Evolutionary conservation across 2,888 invertebrate genomes (phyloP).

Genomic region (Panzeria rudis): DNA sequence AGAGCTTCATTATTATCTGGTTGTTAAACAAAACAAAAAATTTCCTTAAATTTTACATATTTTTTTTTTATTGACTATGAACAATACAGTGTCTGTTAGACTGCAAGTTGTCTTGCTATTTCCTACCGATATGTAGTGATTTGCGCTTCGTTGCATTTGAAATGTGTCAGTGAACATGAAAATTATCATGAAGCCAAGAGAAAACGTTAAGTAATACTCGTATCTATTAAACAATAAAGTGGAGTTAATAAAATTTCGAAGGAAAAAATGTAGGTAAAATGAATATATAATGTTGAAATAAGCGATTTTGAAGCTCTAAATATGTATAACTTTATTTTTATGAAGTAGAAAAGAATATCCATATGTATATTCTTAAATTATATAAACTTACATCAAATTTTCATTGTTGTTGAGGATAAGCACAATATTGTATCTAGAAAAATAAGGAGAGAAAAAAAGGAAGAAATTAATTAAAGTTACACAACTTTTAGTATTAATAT

Average conservation of each 20-base stretch:
- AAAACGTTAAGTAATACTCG: slow-evolving; percentile 50
- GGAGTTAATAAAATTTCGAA: slow-evolving; percentile 53
- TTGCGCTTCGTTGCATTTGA: slow-evolving; percentile 71
- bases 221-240: slow-evolving; percentile 28
- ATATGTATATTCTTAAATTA: no score
- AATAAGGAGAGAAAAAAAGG: slow-evolving; percentile 4
- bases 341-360: not conserved
- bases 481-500: slow-evolving; percentile 30
- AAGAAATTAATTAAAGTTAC: slow-evolving; percentile 16
- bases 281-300: slow-evolving; percentile 29
- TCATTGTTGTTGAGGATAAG: slow-evolving; percentile 38
- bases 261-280: slow-evolving; percentile 24
- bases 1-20: slow-evolving; percentile 64
- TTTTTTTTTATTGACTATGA: slow-evolving; percentile 14
- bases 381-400: slow-evolving; percentile 60
- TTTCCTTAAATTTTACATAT: slow-evolving; percentile 16
- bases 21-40: slow-evolving; percentile 33
- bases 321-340: slow-evolving; percentile 14
- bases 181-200: slow-evolving; percentile 55
- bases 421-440: slow-evolving; percentile 36
- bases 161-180: slow-evolving; percentile 71
- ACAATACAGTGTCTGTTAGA: slow-evolving; percentile 22
- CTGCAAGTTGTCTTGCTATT: slow-evolving; percentile 27
- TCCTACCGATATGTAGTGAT: slow-evolving; percentile 53
- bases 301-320: not conserved